Evolutionary conservation across 2,797 vertebrate species (phyloP).

Genomic region (Sorex maritimensis): DNA sequence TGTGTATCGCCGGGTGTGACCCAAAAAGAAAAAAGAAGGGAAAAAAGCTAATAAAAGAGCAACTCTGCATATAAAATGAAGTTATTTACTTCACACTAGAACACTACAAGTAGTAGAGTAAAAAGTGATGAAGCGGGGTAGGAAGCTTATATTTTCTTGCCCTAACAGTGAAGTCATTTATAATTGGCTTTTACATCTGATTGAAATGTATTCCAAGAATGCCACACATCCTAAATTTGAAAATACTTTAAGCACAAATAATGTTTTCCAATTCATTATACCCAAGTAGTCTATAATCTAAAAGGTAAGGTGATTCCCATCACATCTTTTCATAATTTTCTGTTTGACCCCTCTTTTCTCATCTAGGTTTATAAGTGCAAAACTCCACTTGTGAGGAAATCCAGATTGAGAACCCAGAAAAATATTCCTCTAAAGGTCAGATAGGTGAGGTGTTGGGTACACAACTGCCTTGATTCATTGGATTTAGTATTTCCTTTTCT

Average conservation of each 20-base stretch:
- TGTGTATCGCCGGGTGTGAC: too few relatives aligned
- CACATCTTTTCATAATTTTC: slow-evolving; percentile 18
- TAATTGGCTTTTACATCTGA: background rate
- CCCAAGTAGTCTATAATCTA: background rate
- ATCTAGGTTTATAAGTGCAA: background rate
- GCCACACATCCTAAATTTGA: slow-evolving; percentile 15
- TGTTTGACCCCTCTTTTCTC: background rate
- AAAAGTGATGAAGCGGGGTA: background rate
- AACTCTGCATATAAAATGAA: background rate
- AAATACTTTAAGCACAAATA: background rate
- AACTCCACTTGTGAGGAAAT: background rate
- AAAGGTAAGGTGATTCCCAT: background rate
- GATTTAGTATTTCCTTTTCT: background rate
- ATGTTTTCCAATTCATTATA: background rate
- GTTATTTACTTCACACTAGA: background rate
- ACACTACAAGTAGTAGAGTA: background rate
- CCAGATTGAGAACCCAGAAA: background rate
- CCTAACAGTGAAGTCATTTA: background rate
- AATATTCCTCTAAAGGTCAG: background rate
- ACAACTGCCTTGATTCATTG: background rate
- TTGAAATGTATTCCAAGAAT: background rate
- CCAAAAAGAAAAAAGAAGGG: too few relatives aligned
- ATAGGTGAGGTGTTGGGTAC: fast-evolving
- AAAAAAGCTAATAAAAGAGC: too few relatives aligned
- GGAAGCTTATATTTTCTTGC: background rate